Evolutionary conservation across 2,888 invertebrate genomes (phyloP).

Genomic region (Clitarchus hookeri): DNA sequence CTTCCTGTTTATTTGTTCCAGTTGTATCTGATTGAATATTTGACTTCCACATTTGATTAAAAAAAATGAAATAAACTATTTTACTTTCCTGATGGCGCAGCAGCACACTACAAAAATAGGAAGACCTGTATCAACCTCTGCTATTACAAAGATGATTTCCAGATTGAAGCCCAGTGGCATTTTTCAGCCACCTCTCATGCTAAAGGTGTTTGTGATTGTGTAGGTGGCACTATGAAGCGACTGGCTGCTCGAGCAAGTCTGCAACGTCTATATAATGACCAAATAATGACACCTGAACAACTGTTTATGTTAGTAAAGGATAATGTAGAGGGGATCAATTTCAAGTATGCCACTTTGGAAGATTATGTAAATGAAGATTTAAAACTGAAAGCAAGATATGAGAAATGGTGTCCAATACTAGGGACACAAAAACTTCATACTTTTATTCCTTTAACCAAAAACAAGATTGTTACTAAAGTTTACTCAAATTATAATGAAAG

Average conservation of each 20-base stretch:
- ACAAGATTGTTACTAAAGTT: not conserved
- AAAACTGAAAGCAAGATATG: not conserved
- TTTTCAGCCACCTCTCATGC: not conserved
- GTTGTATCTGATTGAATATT: no score
- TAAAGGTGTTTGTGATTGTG: not conserved
- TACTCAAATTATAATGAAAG: not conserved
- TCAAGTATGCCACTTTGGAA: not conserved
- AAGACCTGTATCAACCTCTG: not conserved
- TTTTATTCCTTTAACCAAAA: not conserved
- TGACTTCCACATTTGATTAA: no score
- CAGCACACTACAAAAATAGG: not conserved
- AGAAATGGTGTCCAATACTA: not conserved
- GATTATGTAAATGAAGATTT: not conserved
- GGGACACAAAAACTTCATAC: not conserved
- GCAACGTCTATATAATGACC: not conserved
- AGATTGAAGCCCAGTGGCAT: not conserved
- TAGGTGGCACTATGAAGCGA: not conserved
- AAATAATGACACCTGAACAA: not conserved
- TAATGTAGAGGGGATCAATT: not conserved
- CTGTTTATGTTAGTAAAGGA: not conserved
- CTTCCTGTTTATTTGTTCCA: no score
- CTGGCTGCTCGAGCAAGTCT: not conserved
- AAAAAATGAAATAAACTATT: no score
- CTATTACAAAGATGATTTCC: not conserved
- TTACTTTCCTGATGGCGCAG: no score